Conservation (phyloP, 2,113 vertebrate genomes). For the Neoarius graeffei region DNA sequence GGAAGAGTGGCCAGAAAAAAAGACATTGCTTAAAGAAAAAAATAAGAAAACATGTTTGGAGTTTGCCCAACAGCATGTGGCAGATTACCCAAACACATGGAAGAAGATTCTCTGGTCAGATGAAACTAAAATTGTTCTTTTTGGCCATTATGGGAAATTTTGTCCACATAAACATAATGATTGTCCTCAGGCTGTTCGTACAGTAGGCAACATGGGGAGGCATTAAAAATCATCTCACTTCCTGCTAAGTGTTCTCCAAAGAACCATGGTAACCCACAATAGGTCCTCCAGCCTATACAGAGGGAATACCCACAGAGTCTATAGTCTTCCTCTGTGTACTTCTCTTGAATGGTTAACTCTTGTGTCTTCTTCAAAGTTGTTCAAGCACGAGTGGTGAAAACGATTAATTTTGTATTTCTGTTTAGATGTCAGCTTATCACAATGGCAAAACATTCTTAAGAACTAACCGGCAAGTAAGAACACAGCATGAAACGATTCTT, state of each 20-base stretch:
- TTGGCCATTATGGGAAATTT: too few relatives aligned
- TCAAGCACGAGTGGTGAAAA: background rate
- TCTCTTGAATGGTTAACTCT: background rate
- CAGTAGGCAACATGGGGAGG: constrained; percentile 24
- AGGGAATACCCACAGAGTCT: constrained; percentile 14
- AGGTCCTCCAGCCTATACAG: background rate
- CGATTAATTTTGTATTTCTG: background rate
- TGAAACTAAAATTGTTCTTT: too few relatives aligned
- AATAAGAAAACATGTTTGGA: too few relatives aligned
- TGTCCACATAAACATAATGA: too few relatives aligned
- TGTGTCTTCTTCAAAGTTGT: background rate
- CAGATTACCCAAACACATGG: too few relatives aligned
- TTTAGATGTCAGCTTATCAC: background rate
- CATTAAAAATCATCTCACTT: constrained; percentile 33
- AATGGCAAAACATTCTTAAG: background rate
- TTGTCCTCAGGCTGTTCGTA: constrained; percentile 9
- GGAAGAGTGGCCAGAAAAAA: too few relatives aligned
- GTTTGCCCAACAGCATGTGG: too few relatives aligned
- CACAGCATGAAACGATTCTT: constrained; percentile 18
- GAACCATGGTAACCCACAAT: constrained; percentile 45
- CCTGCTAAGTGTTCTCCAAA: constrained; percentile 7
- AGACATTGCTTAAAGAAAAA: too few relatives aligned
- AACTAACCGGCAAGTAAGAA: background rate
- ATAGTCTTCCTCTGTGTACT: background rate
- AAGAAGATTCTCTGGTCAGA: too few relatives aligned